Evolutionary conservation across 2,888 invertebrate species (phyloP), one percentile per base, ranked within the genome.

Genomic region (Drosophila fulvimacula): DNA sequence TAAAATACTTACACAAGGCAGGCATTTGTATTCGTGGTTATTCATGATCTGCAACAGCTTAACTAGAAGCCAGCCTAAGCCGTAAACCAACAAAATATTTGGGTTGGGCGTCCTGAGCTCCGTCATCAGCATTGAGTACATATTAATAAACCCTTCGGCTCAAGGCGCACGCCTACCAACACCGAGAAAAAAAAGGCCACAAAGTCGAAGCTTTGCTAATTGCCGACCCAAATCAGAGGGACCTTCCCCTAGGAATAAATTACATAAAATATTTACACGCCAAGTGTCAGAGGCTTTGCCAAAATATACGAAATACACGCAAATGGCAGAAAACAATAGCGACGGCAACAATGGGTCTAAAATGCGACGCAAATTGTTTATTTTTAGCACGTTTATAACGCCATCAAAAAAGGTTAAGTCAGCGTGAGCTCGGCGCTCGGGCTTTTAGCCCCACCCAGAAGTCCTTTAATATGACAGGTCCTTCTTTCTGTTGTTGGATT

Each of bases 371-470:
- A 88, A 83, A 76, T 86, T 84, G 87, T 88, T 88, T 84, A 88
- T 84, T 88, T 84, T 84, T 86, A 86, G 84, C 83, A 76, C 84
- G 79, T 88, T 86, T 84, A 88, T 86, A 85, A 68, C 81, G 68
- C 76, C 84, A 88, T 86, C 79, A 74, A 68, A 65, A 88, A 84
- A 79, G 89, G 89, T 81, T 71, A 87, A 71, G 89, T 72, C 70
- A 78, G 71, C 65, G 51, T 13, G 27, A 24, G 49, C 49, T 15
- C 42, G 13, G 5, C 11, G 9, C 27, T 10, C 6, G 49, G 52
- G 32, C 10, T 5, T 5, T 48, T 11, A 48, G 44, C 49, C 60
- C 53, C 46, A 39, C 7, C 71, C 53, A 17, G 42, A 57, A 44
- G 39, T 69, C 63, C 86, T 62, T 70, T 74, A 69, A 76, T 73